Evolutionary conservation across 2,797 vertebrate genomes (phyloP).

Genomic region (Urosaurus nigricauda): DNA sequence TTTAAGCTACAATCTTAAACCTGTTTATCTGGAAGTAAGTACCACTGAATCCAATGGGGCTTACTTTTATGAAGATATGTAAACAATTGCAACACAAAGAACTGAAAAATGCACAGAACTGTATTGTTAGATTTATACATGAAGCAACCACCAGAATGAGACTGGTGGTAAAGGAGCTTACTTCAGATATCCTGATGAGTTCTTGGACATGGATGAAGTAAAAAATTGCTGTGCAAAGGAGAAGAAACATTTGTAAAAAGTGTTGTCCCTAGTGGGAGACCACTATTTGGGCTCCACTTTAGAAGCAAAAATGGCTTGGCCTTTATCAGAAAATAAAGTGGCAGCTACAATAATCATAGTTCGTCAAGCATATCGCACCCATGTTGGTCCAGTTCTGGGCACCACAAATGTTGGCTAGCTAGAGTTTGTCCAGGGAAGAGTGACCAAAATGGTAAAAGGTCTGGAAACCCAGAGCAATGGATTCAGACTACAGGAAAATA

Average conservation of each 20-base stretch:
- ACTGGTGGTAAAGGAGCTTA: background rate
- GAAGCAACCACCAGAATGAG: background rate
- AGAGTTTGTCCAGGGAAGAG: too few species aligned
- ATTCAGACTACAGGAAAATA: too few species aligned
- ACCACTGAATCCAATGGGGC: too few species aligned
- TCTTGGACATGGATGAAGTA: background rate
- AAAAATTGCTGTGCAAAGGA: background rate
- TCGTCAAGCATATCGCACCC: background rate
- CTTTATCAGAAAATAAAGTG: background rate
- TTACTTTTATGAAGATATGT: background rate
- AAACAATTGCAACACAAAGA: background rate
- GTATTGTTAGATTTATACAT: background rate
- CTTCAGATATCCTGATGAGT: background rate
- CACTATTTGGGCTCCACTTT: background rate
- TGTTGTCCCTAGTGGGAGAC: background rate
- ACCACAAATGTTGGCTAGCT: too few species aligned
- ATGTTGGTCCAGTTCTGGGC: background rate
- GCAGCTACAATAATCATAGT: background rate
- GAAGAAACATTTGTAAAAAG: background rate
- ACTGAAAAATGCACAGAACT: background rate
- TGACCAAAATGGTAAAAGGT: too few species aligned
- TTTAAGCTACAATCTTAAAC: too few species aligned
- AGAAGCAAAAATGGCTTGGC: background rate
- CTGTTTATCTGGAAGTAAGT: too few species aligned
- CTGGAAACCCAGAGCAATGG: too few species aligned